Percentiles rank a stretch among this genome's conserved stretches.
These are phyloP conservation scores for Alouatta palliata DNA, from an alignment of 2,113 vertebrate species.

Conservation along the genomic window DNA sequence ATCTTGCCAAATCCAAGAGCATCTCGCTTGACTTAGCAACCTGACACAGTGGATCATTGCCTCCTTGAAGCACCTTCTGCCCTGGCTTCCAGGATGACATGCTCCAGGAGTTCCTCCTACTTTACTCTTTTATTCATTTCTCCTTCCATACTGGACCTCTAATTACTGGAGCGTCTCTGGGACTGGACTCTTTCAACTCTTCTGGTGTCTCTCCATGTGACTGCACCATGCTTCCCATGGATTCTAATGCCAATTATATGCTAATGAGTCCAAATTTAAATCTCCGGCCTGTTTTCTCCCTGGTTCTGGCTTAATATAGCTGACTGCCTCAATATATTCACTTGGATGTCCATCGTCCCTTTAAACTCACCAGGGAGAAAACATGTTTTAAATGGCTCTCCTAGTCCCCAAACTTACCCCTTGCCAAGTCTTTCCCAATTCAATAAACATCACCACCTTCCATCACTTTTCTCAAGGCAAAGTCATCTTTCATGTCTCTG, in stretches of 20 bases:
- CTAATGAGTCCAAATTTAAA: not conserved
- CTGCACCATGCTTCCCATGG: not conserved
- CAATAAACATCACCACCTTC: not conserved
- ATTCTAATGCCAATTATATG: not conserved
- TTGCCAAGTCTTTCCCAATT: not conserved
- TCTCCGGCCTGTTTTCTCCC: not conserved
- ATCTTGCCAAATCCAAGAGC: not conserved
- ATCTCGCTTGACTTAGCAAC: not conserved
- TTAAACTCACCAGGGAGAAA: slow-evolving; percentile 26
- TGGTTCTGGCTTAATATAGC: not conserved
- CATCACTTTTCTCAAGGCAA: not conserved
- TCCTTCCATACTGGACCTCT: not conserved
- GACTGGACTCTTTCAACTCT: not conserved
- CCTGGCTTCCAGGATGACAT: not conserved
- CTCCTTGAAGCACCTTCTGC: not conserved
- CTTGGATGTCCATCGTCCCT: not conserved
- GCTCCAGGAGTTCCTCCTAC: not conserved
- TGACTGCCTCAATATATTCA: not conserved
- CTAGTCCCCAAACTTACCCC: not conserved
- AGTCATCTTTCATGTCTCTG: not conserved
- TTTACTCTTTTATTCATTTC: not conserved
- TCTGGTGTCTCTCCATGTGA: not conserved
- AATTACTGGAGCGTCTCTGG: not conserved
- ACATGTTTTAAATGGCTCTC: not conserved
- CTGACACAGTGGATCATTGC: not conserved